Evolutionary conservation across 2,797 vertebrate species (phyloP).

Genomic region (Bovichtus diacanthus): DNA sequence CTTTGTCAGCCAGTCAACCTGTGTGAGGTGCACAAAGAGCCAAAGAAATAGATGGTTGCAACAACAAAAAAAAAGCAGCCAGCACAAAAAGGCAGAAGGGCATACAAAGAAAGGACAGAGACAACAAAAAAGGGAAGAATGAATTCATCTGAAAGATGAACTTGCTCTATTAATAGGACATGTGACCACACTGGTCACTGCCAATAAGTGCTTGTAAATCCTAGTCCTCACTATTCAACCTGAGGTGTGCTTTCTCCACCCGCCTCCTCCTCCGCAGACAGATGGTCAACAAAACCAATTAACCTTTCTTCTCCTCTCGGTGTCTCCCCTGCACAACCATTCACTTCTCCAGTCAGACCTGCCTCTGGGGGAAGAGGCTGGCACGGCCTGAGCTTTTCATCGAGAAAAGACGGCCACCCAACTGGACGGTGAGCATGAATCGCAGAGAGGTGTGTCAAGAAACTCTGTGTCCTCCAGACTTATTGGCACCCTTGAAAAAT

Average conservation of each 20-base stretch:
- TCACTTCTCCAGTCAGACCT: constrained; percentile 70
- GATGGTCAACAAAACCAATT: constrained; percentile 91
- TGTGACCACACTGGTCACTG: constrained; percentile 65
- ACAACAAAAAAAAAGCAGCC: constrained; percentile 22
- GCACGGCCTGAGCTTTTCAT: constrained; percentile 77
- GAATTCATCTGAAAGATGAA: constrained; percentile 59
- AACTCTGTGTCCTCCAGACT: constrained; percentile 35
- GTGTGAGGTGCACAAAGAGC: constrained; percentile 26
- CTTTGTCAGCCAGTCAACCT: constrained; percentile 30
- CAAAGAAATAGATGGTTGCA: background rate
- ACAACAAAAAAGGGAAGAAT: constrained; percentile 12
- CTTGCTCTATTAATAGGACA: constrained; percentile 81
- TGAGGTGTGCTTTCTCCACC: constrained; percentile 34
- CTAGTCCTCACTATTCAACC: constrained; percentile 73
- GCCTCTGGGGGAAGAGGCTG: constrained; percentile 71
- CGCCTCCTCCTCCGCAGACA: constrained; percentile 81
- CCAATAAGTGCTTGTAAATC: constrained; percentile 81
- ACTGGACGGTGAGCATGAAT: constrained; percentile 39
- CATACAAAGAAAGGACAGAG: constrained; percentile 20
- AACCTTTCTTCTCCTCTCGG: constrained; percentile 85
- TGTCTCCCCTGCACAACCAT: constrained; percentile 71
- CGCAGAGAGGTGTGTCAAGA: constrained; percentile 38
- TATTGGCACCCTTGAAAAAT: constrained; percentile 28
- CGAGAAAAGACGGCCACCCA: background rate
- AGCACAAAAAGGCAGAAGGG: constrained; percentile 18